These are phyloP conservation scores for Drosophila oshimai DNA, from an alignment of 1,140 invertebrate species.

Conservation along the genomic window DNA sequence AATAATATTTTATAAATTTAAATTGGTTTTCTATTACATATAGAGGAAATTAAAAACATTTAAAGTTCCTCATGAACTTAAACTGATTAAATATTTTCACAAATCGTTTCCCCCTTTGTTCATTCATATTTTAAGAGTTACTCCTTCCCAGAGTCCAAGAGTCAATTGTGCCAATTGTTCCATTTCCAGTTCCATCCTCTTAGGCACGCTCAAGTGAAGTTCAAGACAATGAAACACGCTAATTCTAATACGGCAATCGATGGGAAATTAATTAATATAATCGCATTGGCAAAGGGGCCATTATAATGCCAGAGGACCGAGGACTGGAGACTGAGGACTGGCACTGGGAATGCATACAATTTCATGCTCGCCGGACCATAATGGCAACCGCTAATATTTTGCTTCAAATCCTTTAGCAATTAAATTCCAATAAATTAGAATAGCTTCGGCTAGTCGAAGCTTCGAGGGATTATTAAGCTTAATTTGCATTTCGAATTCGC, in stretches of 20 bases:
- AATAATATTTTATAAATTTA: too few species aligned
- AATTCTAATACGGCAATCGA: constrained; percentile 61
- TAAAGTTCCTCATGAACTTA: neutral
- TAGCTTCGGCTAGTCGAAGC: constrained; percentile 1
- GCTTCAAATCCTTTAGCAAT: constrained; percentile 64
- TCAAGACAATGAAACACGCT: constrained; percentile 51
- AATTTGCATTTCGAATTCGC: constrained; percentile 28
- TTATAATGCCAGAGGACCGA: constrained; percentile 26
- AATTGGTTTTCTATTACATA: too few species aligned
- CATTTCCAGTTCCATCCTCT: constrained; percentile 48
- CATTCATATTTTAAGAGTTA: constrained; percentile 13
- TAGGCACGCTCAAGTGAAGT: constrained; percentile 31
- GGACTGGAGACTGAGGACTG: neutral
- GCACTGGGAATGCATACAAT: constrained; percentile 45
- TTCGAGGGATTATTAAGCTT: constrained; percentile 30
- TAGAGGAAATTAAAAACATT: neutral
- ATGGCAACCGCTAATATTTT: constrained; percentile 55
- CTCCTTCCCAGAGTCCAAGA: neutral
- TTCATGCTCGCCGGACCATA: constrained; percentile 60
- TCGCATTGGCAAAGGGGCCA: constrained; percentile 31
- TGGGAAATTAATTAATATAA: constrained; percentile 76
- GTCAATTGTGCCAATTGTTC: neutral
- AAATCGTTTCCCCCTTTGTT: neutral
- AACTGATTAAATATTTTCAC: neutral
- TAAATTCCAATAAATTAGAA: constrained; percentile 56